Conservation (phyloP, 1,140 invertebrate species). For the Tribolium madens region DNA sequence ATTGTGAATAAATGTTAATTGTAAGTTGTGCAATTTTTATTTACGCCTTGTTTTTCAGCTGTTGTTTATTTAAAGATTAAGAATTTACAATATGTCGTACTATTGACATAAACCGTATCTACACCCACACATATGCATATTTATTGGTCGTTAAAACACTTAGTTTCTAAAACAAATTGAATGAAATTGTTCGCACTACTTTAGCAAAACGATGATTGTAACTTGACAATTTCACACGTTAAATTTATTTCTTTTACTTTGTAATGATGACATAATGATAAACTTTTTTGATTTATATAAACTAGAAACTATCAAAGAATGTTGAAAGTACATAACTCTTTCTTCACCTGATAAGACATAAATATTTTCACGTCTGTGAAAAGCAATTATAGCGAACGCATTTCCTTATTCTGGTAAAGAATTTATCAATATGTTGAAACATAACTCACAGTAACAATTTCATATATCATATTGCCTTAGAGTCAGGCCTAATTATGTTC, state of each 20-base stretch:
- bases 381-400: neutral
- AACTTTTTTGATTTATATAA: neutral
- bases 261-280: neutral
- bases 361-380: too few relatives aligned
- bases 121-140: too few relatives aligned
- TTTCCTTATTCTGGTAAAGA: neutral
- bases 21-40: too few relatives aligned
- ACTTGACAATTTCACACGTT: neutral
- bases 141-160: too few relatives aligned
- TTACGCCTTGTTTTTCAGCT: too few relatives aligned
- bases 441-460: neutral
- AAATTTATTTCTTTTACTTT: neutral
- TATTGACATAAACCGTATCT: too few relatives aligned
- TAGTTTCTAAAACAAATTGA: too few relatives aligned
- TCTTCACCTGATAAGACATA: neutral
- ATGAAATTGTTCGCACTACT: too few relatives aligned
- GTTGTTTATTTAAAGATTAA: too few relatives aligned
- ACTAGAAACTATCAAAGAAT: neutral
- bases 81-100: too few relatives aligned
- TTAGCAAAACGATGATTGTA: too few relatives aligned
- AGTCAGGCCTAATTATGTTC: neutral
- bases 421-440: neutral
- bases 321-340: neutral
- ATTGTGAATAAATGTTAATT: too few relatives aligned
- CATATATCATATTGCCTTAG: neutral